Base-by-base conservation (phyloP, 2,888 invertebrate genomes). In the Morinoia aosen region DNA sequence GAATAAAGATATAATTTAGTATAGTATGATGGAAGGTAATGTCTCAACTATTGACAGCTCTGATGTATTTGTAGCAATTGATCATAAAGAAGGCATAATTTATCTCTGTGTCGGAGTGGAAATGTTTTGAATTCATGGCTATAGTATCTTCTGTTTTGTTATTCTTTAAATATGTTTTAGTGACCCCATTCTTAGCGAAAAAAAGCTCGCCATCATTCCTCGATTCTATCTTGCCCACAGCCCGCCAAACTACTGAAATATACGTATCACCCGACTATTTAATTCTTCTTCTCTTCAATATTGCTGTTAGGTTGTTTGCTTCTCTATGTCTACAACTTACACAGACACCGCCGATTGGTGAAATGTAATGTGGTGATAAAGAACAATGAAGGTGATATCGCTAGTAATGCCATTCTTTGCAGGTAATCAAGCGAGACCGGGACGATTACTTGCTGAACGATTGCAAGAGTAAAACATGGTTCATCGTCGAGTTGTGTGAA, bases 361-460 rank as follows among this genome's bases (percentile, higher is more conserved):
- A 76, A 76, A 33, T 76, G 33, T 33, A 76, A 25, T 33, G 33
- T 4, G 2, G 7, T 33, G 33, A 76, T 76, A 12, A 7, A 7
- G 25, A 61, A 12, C 61, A 19, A 19, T 61, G 33, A 7, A 33
- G 25, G 25, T 3, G 8, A 33, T 25, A 76, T 33, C 25, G 25
- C 76, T 76, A 76, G 25, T 33, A 25, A 33, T 76, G 25, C 8
- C 76, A 57, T 93, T 33, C 33, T 48, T 95, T 93, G 56, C 95
- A 98, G 94, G 98, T 99, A 94, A 97, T 99, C 95, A 99, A 98
- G 95, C 98, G 99, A 8, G 98, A 98, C 96, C 98, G 98, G 96
- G 99, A 99, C 97, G 99, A 99, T 97, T 99, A 99, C 97, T 99
- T 99, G 98, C 98, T 99, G 96, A 99, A 99, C 97, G 98, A 99